These are phyloP conservation scores for Fregata magnificens DNA, from an alignment of 2,113 vertebrate genomes.

Conservation along the genomic window DNA sequence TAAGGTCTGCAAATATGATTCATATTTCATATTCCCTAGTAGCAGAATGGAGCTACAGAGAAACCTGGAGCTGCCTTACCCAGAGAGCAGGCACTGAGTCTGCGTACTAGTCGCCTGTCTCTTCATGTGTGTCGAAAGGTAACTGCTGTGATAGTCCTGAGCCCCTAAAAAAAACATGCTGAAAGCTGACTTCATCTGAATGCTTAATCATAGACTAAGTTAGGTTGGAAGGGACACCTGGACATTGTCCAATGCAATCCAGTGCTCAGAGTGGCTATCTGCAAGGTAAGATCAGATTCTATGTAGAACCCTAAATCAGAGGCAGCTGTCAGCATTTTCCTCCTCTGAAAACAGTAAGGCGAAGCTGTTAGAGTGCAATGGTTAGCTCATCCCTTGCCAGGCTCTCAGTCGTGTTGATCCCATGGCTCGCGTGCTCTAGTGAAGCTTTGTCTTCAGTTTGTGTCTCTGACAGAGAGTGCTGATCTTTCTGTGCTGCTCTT, in stretches of 20 bases:
- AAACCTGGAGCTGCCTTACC: not conserved
- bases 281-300: not conserved
- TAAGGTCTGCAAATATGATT: not conserved
- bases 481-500: not conserved
- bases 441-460: not conserved
- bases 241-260: not conserved
- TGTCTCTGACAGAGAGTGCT: not conserved
- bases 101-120: not conserved
- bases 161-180: not conserved
- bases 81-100: not conserved
- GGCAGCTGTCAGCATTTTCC: not conserved
- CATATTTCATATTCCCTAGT: not conserved
- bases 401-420: not conserved
- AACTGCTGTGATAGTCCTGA: not conserved
- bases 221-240: not conserved
- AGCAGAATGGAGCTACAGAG: not conserved
- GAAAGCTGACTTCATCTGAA: not conserved
- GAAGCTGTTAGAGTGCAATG: not conserved
- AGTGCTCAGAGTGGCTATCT: not conserved
- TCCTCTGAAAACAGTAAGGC: not conserved
- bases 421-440: accelerated
- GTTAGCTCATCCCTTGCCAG: not conserved
- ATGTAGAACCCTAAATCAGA: not conserved
- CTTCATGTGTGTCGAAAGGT: not conserved
- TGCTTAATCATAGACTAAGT: not conserved